Percentiles rank a stretch among this genome's conserved stretches.
These are phyloP conservation scores for Abscondita cerata DNA, from an alignment of 2,888 invertebrate species.

Conservation along the genomic window DNA sequence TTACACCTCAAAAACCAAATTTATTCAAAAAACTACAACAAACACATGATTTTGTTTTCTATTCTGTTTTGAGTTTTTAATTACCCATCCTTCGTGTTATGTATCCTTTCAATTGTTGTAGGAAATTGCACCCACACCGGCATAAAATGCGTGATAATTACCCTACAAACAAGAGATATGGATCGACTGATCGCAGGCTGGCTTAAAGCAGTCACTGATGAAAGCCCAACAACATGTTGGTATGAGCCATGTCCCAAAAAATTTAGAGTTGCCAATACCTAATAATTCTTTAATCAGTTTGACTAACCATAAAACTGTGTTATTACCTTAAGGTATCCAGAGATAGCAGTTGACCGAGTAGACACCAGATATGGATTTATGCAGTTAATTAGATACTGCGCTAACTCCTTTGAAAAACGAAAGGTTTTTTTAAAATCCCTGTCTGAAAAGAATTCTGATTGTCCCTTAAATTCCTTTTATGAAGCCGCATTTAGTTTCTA, in stretches of 20 bases:
- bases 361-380: too few species aligned
- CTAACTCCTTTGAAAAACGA: too few species aligned
- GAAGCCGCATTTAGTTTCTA: too few species aligned
- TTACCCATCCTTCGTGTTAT: neutral
- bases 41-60: neutral
- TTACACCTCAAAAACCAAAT: neutral
- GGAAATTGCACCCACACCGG: neutral
- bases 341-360: too few species aligned
- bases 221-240: neutral
- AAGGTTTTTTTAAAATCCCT: too few species aligned
- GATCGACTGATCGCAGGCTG: neutral
- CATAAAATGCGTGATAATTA: neutral
- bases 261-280: too few species aligned
- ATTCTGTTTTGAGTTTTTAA: neutral
- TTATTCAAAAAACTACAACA: neutral
- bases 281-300: too few species aligned
- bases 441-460: too few species aligned
- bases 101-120: neutral
- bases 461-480: too few species aligned
- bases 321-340: too few species aligned
- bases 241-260: conserved; percentile 4
- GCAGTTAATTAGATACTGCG: too few species aligned
- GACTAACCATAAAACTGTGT: too few species aligned
- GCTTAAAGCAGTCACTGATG: conserved; percentile 1
- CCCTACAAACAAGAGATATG: neutral